Percentiles rank a stretch among this genome's conserved stretches.
Conservation (phyloP, 1,140 invertebrate species). For the Lordiphosa mommai region DNA sequence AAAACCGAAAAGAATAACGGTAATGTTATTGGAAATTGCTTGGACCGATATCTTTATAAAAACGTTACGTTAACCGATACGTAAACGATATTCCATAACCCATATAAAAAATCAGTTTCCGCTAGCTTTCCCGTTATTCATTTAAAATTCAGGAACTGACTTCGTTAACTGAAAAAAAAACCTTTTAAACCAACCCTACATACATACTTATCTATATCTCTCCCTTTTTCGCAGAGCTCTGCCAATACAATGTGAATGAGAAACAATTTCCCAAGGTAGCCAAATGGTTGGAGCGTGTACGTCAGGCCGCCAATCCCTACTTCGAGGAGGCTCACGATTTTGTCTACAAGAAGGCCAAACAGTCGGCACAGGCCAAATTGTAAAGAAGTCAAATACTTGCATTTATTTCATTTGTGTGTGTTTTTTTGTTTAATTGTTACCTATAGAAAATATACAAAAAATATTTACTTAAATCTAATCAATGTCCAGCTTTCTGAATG, state of each 20-base stretch:
- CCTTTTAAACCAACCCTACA: too few relatives aligned
- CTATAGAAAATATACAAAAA: conserved; percentile 26
- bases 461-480: conserved; percentile 51
- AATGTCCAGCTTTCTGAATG: conserved; percentile 82
- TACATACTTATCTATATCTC: too few relatives aligned
- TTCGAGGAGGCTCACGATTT: conserved; percentile 83
- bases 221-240: conserved; percentile 80
- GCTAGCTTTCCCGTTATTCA: too few relatives aligned
- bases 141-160: too few relatives aligned
- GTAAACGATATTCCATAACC: too few relatives aligned
- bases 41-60: too few relatives aligned
- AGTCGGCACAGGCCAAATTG: conserved; percentile 23
- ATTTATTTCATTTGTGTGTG: conserved; percentile 4
- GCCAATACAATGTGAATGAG: conserved; percentile 82
- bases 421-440: conserved; percentile 31
- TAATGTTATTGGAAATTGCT: too few relatives aligned
- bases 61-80: too few relatives aligned
- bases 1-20: too few relatives aligned
- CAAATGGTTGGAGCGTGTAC: conserved; percentile 85
- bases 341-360: conserved; percentile 31
- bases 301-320: conserved; percentile 81
- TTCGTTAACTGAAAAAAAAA: too few relatives aligned
- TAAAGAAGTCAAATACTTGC: conserved; percentile 2
- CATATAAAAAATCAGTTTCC: too few relatives aligned
- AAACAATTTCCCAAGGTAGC: conserved; percentile 82